Conservation (phyloP, 2,888 invertebrate genomes). For the Pollenia griseotomentosa region DNA sequence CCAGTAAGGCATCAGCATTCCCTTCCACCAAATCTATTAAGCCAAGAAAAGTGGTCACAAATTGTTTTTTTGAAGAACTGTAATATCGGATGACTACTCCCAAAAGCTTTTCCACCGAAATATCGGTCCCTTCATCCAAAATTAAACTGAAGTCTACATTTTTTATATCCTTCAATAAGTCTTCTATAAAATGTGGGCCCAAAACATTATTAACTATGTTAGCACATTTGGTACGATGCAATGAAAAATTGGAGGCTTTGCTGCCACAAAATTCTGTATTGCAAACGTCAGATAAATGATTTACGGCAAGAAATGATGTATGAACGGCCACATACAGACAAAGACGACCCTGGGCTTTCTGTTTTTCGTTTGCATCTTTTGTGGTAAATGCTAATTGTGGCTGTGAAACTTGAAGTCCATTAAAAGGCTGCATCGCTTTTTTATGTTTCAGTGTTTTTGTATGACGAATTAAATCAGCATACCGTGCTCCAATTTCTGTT, state of each 20-base stretch:
- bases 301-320: slow-evolving; percentile 12
- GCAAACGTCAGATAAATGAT: slow-evolving; percentile 18
- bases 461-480: not conserved
- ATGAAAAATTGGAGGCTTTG: slow-evolving; percentile 2
- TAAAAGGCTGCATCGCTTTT: not conserved
- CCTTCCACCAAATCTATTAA: slow-evolving; percentile 26
- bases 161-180: not conserved
- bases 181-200: slow-evolving; percentile 13
- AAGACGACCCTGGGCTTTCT: not conserved
- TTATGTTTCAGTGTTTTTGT: not conserved
- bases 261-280: not conserved
- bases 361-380: too few relatives aligned
- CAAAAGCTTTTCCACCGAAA: slow-evolving; percentile 30
- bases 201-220: slow-evolving; percentile 37
- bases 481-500: too few relatives aligned
- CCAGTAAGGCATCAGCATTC: too few relatives aligned
- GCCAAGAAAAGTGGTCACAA: slow-evolving; percentile 40
- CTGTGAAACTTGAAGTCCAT: not conserved
- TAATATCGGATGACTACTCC: slow-evolving; percentile 31
- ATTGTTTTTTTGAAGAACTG: slow-evolving; percentile 11
- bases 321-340: slow-evolving; percentile 10
- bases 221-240: slow-evolving; percentile 33
- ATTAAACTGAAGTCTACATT: slow-evolving; percentile 23
- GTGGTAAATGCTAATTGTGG: too few relatives aligned
- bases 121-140: slow-evolving; percentile 39